Base-by-base conservation (phyloP, 2,797 vertebrate species). In the Cercopithecus neglectus region DNA sequence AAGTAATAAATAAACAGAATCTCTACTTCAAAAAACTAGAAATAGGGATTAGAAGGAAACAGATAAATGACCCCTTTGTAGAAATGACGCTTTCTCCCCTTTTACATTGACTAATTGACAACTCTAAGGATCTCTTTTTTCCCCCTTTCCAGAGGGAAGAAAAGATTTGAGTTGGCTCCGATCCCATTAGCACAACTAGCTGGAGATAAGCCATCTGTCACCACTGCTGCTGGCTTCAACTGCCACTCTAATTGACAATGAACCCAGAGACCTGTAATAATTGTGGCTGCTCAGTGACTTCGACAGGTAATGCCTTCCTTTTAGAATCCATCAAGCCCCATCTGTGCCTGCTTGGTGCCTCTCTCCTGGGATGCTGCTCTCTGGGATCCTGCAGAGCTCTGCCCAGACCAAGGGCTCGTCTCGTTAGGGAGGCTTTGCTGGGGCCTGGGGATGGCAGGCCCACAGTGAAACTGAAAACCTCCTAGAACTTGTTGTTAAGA, bases 191-290 rank as follows among this genome's bases (percentile, higher is more conserved):
- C 99, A 99, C 98, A 98, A 99, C 98, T 99, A 98, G 98, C 99
- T 99, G 99, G 99, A 99, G 99, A 99, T 75, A 89, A 96, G 99
- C 99, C 99, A 99, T 99, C 99, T 99, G 99, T 99, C 99, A 99
- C 99, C 99, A 99, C 99, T 99, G 99, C 99, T 99, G 99, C 99
- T 99, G 94, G 97, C 99, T 98, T 97, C 99, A 98, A 98, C 99
- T 99, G 99, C 99, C 99, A 99, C 99, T 99, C 99, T 99, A 99
- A 99, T 99, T 99, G 99, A 99, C 99, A 99, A 99, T 99, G 99
- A 99, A 99, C 99, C 98, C 99, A 99, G 99, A 98, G 98, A 99
- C 99, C 99, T 97, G 97, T 99, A 99, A 99, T 99, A 99, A 99
- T 99, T 99, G 99, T 99, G 99, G 99, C 99, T 99, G 99, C 96